Evolutionary conservation across 2,888 invertebrate species (phyloP).

Genomic region (Stenolophus ochropezus): DNA sequence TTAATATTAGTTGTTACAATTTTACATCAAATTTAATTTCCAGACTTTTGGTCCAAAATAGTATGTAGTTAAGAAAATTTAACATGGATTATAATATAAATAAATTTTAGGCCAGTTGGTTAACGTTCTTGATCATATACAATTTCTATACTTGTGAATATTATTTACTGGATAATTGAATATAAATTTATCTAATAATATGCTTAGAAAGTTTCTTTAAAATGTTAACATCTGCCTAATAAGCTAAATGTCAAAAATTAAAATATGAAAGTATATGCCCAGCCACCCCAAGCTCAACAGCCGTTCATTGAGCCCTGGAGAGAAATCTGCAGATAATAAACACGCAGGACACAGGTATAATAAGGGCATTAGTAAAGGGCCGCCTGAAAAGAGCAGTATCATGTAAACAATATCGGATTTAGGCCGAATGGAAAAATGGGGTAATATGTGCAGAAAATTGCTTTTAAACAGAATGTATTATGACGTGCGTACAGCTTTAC

Average conservation of each 20-base stretch:
- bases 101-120: too few relatives aligned
- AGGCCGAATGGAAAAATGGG: conserved; percentile 66
- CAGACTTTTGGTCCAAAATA: too few relatives aligned
- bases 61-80: too few relatives aligned
- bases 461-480: conserved; percentile 72
- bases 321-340: conserved; percentile 16
- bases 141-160: too few relatives aligned
- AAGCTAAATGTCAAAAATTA: not conserved
- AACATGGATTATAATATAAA: too few relatives aligned
- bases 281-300: not conserved
- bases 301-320: conserved; percentile 3
- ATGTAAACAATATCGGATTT: conserved; percentile 48
- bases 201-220: not conserved
- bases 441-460: conserved; percentile 71
- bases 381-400: conserved; percentile 46
- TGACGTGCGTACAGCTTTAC: conserved; percentile 60
- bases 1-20: too few relatives aligned
- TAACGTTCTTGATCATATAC: too few relatives aligned
- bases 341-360: conserved; percentile 45
- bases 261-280: not conserved
- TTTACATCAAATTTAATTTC: too few relatives aligned
- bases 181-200: not conserved
- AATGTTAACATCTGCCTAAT: conserved; percentile 1
- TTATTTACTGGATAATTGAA: not conserved
- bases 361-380: conserved; percentile 38